Percentiles rank a stretch among this genome's conserved stretches.
Conservation (phyloP, 2,113 vertebrate genomes). For the Solea solea region DNA sequence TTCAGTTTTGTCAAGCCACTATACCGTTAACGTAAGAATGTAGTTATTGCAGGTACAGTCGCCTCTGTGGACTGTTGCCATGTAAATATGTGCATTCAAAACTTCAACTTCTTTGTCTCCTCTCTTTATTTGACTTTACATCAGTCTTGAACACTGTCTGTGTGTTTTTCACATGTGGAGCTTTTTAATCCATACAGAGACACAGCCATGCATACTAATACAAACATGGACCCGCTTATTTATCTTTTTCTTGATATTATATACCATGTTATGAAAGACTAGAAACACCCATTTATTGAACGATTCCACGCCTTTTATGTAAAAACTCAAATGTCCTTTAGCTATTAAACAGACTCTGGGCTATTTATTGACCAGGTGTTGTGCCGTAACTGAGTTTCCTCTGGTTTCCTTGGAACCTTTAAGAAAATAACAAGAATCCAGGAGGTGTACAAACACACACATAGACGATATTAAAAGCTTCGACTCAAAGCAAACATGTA, state of each 20-base stretch:
- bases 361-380: background rate
- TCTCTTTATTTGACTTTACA: background rate
- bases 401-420: background rate
- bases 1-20: conserved; percentile 10
- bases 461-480: background rate
- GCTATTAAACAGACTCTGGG: no score
- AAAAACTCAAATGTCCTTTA: no score
- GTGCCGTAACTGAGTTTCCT: background rate
- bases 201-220: background rate
- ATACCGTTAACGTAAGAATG: conserved; percentile 15
- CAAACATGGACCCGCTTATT: background rate
- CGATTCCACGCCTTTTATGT: background rate
- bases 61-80: background rate
- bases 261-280: background rate
- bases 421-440: background rate
- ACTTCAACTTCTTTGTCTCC: background rate
- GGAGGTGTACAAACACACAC: background rate
- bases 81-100: conserved; percentile 11
- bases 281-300: background rate
- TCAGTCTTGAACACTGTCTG: background rate
- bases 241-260: background rate
- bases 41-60: conserved; percentile 13
- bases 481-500: conserved; percentile 14
- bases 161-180: background rate
- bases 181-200: background rate